These are phyloP conservation scores for Sialia sialis DNA, from an alignment of 2,113 vertebrate species.

Conservation along the genomic window DNA sequence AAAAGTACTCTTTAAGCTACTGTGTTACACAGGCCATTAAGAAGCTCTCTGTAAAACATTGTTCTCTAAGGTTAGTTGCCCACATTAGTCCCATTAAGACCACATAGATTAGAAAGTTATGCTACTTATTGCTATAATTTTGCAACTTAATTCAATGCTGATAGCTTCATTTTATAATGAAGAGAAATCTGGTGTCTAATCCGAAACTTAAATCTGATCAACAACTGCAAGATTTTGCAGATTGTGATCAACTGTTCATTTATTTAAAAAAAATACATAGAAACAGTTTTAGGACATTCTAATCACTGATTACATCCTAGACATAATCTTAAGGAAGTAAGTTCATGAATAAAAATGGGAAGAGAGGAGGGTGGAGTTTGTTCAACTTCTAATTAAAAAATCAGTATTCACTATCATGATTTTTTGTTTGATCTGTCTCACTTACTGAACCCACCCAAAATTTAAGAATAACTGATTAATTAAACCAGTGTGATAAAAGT, in stretches of 20 bases:
- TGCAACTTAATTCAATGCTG: background rate
- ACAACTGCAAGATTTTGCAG: background rate
- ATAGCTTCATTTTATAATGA: background rate
- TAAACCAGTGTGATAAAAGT: constrained; percentile 1
- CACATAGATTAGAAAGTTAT: background rate
- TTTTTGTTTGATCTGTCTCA: background rate
- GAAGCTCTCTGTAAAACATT: constrained; percentile 44
- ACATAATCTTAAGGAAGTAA: background rate
- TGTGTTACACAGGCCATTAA: background rate
- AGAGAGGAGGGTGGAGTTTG: constrained; percentile 60
- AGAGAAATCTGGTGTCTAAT: background rate
- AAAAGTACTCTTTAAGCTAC: constrained; percentile 8
- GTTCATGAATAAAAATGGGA: background rate
- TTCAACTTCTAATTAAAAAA: constrained; percentile 16
- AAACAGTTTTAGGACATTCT: background rate
- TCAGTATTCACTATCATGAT: background rate
- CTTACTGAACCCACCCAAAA: background rate
- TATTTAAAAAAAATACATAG: background rate
- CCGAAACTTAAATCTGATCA: background rate
- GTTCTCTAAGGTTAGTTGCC: constrained; percentile 60
- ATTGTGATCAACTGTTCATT: background rate
- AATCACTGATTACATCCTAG: background rate
- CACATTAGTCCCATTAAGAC: constrained; percentile 30
- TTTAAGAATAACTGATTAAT: constrained; percentile 13
- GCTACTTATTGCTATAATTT: constrained; percentile 14